phyloP scores from a whole-genome alignment of 2,888 invertebrate genomes.

The Nemurella pictetii region DNA sequence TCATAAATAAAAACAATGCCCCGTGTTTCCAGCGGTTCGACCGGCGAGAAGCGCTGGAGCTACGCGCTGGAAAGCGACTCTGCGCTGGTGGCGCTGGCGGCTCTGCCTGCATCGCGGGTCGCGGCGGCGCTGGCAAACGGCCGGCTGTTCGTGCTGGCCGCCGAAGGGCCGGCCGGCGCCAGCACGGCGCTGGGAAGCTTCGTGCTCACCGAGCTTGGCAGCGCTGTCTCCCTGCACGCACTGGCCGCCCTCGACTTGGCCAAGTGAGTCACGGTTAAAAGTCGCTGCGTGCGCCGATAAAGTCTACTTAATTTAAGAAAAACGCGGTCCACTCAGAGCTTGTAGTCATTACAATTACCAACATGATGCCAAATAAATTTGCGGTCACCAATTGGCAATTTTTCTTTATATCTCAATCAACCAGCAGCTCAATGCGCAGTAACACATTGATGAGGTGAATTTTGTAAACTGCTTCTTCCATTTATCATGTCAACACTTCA shows the following conservation, averaged over 20 bases:
- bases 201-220: slow-evolving; percentile 76
- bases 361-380: too few relatives aligned
- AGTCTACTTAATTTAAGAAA: too few relatives aligned
- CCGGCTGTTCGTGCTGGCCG: slow-evolving; percentile 70
- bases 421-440: too few relatives aligned
- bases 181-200: slow-evolving; percentile 73
- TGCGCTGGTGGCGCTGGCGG: slow-evolving; percentile 65
- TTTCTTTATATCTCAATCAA: too few relatives aligned
- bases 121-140: slow-evolving; percentile 81
- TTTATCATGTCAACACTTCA: too few relatives aligned
- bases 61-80: slow-evolving; percentile 70
- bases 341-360: too few relatives aligned
- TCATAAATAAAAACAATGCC: not conserved
- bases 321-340: too few relatives aligned
- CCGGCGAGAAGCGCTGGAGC: slow-evolving; percentile 62
- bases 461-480: too few relatives aligned
- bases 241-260: slow-evolving; percentile 59
- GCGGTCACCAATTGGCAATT: too few relatives aligned
- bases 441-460: too few relatives aligned
- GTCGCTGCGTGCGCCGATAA: too few relatives aligned
- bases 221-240: slow-evolving; percentile 68
- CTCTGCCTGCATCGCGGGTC: slow-evolving; percentile 72
- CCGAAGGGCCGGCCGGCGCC: slow-evolving; percentile 61
- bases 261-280: not conserved
- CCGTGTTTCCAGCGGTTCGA: slow-evolving; percentile 53